phyloP scores from a whole-genome alignment of 2,888 invertebrate species.

The Balanococcus diminutus region DNA sequence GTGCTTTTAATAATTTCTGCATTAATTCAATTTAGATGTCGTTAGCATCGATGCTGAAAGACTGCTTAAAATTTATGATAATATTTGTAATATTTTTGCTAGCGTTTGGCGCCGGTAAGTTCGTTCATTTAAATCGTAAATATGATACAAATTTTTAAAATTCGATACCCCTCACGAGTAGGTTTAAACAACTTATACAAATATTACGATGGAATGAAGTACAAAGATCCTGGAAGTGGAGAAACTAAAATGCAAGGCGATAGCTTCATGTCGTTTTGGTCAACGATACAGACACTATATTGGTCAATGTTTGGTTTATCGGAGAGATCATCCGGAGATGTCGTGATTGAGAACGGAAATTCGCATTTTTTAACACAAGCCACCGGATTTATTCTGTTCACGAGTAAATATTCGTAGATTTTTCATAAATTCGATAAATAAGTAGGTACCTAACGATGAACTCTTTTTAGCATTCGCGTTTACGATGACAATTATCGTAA shows the following conservation, averaged over 20 bases:
- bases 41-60: constrained; percentile 72
- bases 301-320: constrained; percentile 76
- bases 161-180: constrained; percentile 57
- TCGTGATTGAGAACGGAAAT: constrained; percentile 69
- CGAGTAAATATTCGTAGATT: constrained; percentile 61
- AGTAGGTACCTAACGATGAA: constrained; percentile 65
- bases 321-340: constrained; percentile 70
- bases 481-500: constrained; percentile 72
- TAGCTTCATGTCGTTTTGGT: constrained; percentile 58
- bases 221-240: constrained; percentile 66
- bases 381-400: constrained; percentile 65
- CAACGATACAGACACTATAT: constrained; percentile 69
- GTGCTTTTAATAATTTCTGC: background rate
- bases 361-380: background rate
- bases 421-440: background rate
- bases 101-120: constrained; percentile 63
- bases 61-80: constrained; percentile 69
- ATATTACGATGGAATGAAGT: constrained; percentile 71
- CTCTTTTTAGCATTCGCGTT: constrained; percentile 69
- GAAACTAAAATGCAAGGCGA: constrained; percentile 64
- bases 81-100: constrained; percentile 69
- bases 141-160: background rate
- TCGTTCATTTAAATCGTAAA: background rate
- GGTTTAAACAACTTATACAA: constrained; percentile 69
- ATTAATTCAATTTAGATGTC: constrained; percentile 62